These are phyloP conservation scores for Trichomycterus rosablanca DNA, from an alignment of 2,113 vertebrate species.

Conservation along the genomic window DNA sequence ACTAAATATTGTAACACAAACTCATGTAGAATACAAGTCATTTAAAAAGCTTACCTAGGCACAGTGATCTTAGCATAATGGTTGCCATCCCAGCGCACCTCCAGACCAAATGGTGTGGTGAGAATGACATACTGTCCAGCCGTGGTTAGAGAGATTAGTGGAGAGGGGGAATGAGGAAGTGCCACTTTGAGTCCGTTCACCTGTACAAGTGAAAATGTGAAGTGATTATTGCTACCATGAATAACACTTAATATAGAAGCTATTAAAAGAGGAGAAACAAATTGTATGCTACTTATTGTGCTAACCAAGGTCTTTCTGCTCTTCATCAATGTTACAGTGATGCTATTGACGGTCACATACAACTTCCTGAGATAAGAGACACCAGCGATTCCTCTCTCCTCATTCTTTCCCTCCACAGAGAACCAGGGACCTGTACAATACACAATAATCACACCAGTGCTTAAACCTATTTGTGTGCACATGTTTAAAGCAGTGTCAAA, in stretches of 20 bases:
- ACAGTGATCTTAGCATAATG: slow-evolving; percentile 70
- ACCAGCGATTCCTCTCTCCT: slow-evolving; percentile 61
- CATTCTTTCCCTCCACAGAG: slow-evolving; percentile 72
- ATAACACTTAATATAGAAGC: too few relatives aligned
- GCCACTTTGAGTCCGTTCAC: slow-evolving; percentile 61
- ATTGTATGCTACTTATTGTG: too few relatives aligned
- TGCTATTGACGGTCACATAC: slow-evolving; percentile 56
- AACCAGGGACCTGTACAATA: slow-evolving; percentile 76
- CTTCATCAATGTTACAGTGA: slow-evolving; percentile 71
- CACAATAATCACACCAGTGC: too few relatives aligned
- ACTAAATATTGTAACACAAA: too few relatives aligned
- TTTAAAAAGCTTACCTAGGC: slow-evolving; percentile 55
- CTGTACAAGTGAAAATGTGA: too few relatives aligned
- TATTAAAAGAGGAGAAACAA: too few relatives aligned
- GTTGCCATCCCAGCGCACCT: slow-evolving; percentile 76
- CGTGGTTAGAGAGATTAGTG: slow-evolving; percentile 55
- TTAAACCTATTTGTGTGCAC: too few relatives aligned
- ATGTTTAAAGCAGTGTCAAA: too few relatives aligned
- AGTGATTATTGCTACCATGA: too few relatives aligned
- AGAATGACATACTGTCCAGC: slow-evolving; percentile 74
- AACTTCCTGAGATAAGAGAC: slow-evolving; percentile 37
- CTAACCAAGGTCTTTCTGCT: slow-evolving; percentile 65
- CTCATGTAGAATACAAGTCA: too few relatives aligned
- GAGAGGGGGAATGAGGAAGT: slow-evolving; percentile 64
- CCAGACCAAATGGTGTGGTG: slow-evolving; percentile 66